Evolutionary conservation across 1,140 invertebrate species (phyloP).

Genomic region (Rhyzopertha dominica): DNA sequence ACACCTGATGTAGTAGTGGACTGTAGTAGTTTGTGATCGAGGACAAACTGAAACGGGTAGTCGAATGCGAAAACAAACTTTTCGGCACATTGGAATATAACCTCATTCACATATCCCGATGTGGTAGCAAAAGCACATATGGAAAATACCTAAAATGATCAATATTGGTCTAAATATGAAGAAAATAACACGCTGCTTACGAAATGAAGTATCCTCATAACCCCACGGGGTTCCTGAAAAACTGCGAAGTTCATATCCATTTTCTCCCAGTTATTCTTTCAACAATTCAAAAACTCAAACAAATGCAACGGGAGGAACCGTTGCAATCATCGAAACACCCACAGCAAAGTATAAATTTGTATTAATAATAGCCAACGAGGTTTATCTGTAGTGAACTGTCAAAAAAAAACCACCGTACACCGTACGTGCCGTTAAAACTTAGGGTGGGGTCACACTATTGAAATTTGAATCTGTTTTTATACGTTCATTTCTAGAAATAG

Average conservation of each 20-base stretch:
- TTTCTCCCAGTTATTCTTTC: too few relatives aligned
- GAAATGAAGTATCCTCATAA: slow-evolving; percentile 57
- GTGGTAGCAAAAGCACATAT: slow-evolving; percentile 58
- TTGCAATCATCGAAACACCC: too few relatives aligned
- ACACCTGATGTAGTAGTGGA: slow-evolving; percentile 3
- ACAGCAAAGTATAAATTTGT: too few relatives aligned
- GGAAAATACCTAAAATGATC: slow-evolving; percentile 47
- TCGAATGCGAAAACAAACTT: slow-evolving; percentile 23
- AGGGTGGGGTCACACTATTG: too few relatives aligned
- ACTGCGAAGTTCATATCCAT: slow-evolving; percentile 50
- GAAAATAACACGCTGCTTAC: slow-evolving; percentile 42
- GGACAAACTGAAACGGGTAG: slow-evolving; percentile 38
- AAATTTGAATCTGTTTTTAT: too few relatives aligned
- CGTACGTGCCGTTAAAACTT: too few relatives aligned
- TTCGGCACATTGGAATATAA: slow-evolving; percentile 23
- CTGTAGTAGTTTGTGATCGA: slow-evolving; percentile 8
- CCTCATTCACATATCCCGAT: slow-evolving; percentile 44
- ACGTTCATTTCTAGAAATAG: too few relatives aligned
- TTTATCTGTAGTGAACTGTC: too few relatives aligned
- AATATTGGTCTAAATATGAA: slow-evolving; percentile 3
- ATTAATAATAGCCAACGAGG: too few relatives aligned
- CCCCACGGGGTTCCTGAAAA: slow-evolving; percentile 55
- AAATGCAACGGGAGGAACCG: too few relatives aligned
- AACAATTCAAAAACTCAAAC: too few relatives aligned
- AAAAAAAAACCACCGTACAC: too few relatives aligned